These are phyloP conservation scores for Melanotaenia duboulayi DNA, from an alignment of 2,113 vertebrate genomes.

Conservation along the genomic window DNA sequence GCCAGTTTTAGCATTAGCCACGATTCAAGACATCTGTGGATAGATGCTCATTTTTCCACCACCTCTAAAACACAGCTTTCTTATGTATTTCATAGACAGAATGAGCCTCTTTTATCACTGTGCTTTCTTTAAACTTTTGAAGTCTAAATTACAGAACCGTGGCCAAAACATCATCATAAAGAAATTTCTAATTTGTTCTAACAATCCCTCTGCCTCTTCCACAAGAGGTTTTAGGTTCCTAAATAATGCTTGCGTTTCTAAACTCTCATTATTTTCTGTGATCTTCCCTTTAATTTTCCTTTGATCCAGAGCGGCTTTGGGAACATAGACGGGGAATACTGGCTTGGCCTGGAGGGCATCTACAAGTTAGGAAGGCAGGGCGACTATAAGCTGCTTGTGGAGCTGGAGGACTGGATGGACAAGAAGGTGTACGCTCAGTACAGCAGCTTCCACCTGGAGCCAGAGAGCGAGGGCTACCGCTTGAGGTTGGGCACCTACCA, in stretches of 20 bases:
- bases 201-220: conserved; percentile 7
- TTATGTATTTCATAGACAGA: conserved; percentile 36
- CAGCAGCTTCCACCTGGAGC: conserved; percentile 94
- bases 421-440: conserved; percentile 98
- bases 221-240: conserved; percentile 32
- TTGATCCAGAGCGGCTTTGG: conserved; percentile 94
- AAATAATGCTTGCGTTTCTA: conserved; percentile 63
- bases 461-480: conserved; percentile 91
- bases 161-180: conserved; percentile 42
- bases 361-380: conserved; percentile 93
- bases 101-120: conserved; percentile 13
- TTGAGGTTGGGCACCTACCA: conserved; percentile 93
- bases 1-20: conserved; percentile 43
- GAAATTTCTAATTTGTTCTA: conserved; percentile 38
- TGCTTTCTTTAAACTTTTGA: conserved; percentile 34
- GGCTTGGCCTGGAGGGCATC: conserved; percentile 95
- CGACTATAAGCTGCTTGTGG: conserved; percentile 94
- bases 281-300: conserved; percentile 68
- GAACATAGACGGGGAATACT: conserved; percentile 94
- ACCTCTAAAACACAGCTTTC: conserved; percentile 35
- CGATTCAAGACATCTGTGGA: conserved; percentile 49
- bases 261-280: conserved; percentile 55
- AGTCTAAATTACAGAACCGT: conserved; percentile 42
- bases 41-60: conserved; percentile 52
- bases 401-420: conserved; percentile 97